Evolutionary conservation across 1,140 invertebrate genomes (phyloP).

Genomic region (Pseudomyrmex concolor): DNA sequence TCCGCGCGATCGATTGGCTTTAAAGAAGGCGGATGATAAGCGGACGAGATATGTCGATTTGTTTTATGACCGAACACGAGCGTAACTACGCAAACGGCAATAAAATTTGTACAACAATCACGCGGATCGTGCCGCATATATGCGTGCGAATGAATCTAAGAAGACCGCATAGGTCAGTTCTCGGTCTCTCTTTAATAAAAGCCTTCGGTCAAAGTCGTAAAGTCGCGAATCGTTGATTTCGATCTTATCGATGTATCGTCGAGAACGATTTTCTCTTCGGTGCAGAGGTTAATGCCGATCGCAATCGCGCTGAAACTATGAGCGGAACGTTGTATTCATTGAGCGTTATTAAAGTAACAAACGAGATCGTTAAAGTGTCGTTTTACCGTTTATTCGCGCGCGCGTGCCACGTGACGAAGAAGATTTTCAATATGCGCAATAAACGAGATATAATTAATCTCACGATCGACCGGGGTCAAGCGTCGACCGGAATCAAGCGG

Average conservation of each 20-base stretch:
- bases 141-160: constrained; percentile 5
- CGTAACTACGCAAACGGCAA: not conserved
- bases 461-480: too few relatives aligned
- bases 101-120: constrained; percentile 31
- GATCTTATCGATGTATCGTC: constrained; percentile 45
- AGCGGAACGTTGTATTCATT: constrained; percentile 54
- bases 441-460: too few relatives aligned
- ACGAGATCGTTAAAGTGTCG: constrained; percentile 6
- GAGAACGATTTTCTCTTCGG: not conserved
- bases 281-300: not conserved
- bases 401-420: not conserved
- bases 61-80: constrained; percentile 35
- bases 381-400: constrained; percentile 49
- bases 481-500: too few relatives aligned
- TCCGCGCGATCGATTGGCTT: not conserved
- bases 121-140: not conserved
- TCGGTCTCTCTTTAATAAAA: not conserved
- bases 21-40: constrained; percentile 7
- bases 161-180: not conserved
- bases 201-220: constrained; percentile 3
- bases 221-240: constrained; percentile 22
- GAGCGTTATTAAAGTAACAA: constrained; percentile 32
- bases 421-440: not conserved
- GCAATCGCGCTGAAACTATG: constrained; percentile 13
- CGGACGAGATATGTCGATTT: not conserved